Evolutionary conservation across 2,797 vertebrate species (phyloP), one percentile per base, ranked within the genome.

Genomic region (Darevskia mixta): DNA sequence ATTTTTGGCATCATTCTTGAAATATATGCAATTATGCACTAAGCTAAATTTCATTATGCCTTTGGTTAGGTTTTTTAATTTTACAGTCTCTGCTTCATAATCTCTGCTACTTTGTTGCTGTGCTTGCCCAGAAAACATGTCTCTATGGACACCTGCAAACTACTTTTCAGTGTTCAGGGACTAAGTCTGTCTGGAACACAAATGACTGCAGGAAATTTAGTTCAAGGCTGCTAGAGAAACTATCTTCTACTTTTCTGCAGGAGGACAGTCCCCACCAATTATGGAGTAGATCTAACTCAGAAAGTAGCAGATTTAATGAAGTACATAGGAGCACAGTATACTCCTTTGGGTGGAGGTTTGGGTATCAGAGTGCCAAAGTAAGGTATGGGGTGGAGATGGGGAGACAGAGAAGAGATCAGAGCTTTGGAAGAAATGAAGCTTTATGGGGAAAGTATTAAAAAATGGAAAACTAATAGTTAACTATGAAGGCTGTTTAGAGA

Each of bases 71-170:
- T 86, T 79, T 69, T 49, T 67, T 17, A 0, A 6, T 11, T 1
- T 2, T 11, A n/a, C 79, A 80, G 43, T 15, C 43, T 64, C 86
- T 89, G 55, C 67, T 90, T 91, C 67, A 75, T 35, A 38, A 29
- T 69, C 66, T 71, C 5, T 86, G 29, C 20, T 49, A 27, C 49
- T 76, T 85, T 76, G 72, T 61, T 76, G 38, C 35, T 18, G 11
- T 76, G 35, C 72, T 76, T 76, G 55, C 25, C 27, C 35, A 85
- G 25, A 32, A 61, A 41, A 43, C 41, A 10, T n/a, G 11, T 82
- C 66, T 41, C 64, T 69, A 1, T 69, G 67, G 3, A 5, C 5
- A n/a, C 64, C 55, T 85, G 45, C 27, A 76, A 41, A 76, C 17
- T 38, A 38, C 66, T 85, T 29, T 38, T 17, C 55, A 38, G 35